phyloP scores from a whole-genome alignment of 2,113 vertebrate species.

The Triplophysa rosa region DNA sequence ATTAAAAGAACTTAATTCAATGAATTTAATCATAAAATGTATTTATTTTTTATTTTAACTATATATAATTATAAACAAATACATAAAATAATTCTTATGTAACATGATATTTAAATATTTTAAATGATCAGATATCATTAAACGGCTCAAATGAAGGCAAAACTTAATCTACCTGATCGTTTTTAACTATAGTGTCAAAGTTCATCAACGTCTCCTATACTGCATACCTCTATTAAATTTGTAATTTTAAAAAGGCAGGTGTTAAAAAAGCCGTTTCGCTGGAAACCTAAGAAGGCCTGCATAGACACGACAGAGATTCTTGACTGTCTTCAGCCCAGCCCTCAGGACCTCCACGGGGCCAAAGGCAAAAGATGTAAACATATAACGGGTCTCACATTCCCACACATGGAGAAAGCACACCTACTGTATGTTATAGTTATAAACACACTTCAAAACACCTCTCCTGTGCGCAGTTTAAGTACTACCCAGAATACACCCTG shows the following conservation, averaged over 20 bases:
- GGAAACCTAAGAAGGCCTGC: constrained; percentile 47
- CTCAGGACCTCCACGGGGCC: constrained; percentile 14
- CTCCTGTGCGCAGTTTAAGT: neutral
- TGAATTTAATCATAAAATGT: too few species aligned
- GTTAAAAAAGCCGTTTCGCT: constrained; percentile 43
- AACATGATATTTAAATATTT: neutral
- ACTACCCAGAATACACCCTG: constrained; percentile 13
- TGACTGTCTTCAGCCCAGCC: constrained; percentile 38
- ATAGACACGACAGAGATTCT: constrained; percentile 44
- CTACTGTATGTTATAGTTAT: neutral
- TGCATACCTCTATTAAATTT: neutral
- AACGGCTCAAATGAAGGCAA: neutral
- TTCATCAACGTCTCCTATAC: constrained; percentile 20
- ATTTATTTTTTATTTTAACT: neutral
- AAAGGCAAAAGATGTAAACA: constrained; percentile 26
- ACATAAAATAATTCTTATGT: neutral
- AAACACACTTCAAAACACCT: constrained; percentile 26
- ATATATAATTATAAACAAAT: neutral
- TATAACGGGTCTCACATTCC: constrained; percentile 28
- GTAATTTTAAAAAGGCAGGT: constrained; percentile 40
- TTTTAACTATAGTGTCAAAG: constrained; percentile 28
- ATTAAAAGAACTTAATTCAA: too few species aligned
- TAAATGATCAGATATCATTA: neutral
- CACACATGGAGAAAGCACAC: neutral
- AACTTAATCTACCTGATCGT: neutral